Evolutionary conservation across 1,140 invertebrate species (phyloP), one percentile per base, ranked within the genome.

Genomic region (Phenacoccus solenopsis): DNA sequence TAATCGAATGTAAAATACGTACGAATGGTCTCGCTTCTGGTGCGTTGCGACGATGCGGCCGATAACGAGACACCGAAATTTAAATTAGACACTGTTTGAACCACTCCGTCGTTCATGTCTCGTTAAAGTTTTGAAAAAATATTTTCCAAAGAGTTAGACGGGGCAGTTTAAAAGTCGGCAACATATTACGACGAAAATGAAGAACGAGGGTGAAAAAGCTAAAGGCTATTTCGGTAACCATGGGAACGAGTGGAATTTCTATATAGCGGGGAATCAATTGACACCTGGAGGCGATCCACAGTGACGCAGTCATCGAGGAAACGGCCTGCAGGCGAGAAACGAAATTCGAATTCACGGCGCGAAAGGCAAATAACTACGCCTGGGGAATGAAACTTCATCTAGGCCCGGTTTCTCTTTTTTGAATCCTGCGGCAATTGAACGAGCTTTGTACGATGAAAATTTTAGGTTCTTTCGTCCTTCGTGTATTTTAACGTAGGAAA

Each of bases 301-400:
- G 25, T 64, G 59, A 64, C 59, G 59, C 25, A 64, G 59, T 64
- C 59, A 64, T 64, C 59, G 59, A 64, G 59, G 25, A 64, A 64
- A 64, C 25, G 10, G 21, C 59, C 59, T 22, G 59, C 10, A 20
- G 59, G 13, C 25, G 20, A 27, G 59, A 64, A 27, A 64, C 59
- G 59, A 64, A 64, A 64, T 27, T 25, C 59, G 59, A 64, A 64
- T 64, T 64, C 59, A 64, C 59, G 59, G 59, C 25, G 59, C 59
- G 59, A 64, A 64, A 64, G 59, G 59, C 59, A 64, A 64, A 64
- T 64, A 64, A 64, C 59, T 64, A 9, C 59, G 59, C 59, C 59
- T 27, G 59, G 21, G 59, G 59, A 64, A 25, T 64, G 59, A 64
- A 64, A 64, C 59, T 64, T 20, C 59, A 64, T 64, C 59, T 64